Evolutionary conservation across 2,797 vertebrate genomes (phyloP), one percentile per base, ranked within the genome.

Genomic region (Phylloscopus collybita): DNA sequence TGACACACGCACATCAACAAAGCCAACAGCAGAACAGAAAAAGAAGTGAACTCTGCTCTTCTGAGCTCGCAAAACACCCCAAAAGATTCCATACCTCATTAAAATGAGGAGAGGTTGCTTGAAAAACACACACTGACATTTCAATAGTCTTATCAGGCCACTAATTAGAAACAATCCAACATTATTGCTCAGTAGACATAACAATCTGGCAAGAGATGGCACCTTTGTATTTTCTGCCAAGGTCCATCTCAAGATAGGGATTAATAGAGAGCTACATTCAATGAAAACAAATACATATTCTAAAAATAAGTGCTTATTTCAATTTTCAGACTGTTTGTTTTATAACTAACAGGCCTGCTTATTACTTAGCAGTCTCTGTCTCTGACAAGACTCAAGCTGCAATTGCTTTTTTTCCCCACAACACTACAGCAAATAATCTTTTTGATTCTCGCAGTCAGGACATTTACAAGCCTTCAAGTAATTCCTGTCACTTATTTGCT

Each of bases 1-100:
- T 2, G 8, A 75, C 11, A 59, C 1, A n/a, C 6, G 0, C 5
- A 0, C 8, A n/a, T 4, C 3, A 2, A 57, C 14, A 47, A 51
- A 80, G 23, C 17, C 26, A 80, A 66, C 5, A 62, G 20, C 0
- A 8, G 8, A 57, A 44, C 18, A 42, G 11, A 40, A 36, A 73
- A 47, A 45, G 20, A 56, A 65, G 23, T 14, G 29, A 29, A n/a
- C 50, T 50, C 50, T 57, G 30, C 29, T 32, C 61, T 38, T n/a
- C 21, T 38, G 25, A 78, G 53, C 27, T 69, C 14, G 23, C 6
- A 45, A 51, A 70, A 57, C 15, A 70, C 11, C 1, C 3, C 10
- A 15, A 38, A 44, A n/a, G 2, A 38, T 32, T 44, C 57, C 25
- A 53, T 3, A 49, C 8, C 56, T 49, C 5, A 0, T 56, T 59